phyloP scores from a whole-genome alignment of 2,797 vertebrate species.

The Bucorvus abyssinicus region DNA sequence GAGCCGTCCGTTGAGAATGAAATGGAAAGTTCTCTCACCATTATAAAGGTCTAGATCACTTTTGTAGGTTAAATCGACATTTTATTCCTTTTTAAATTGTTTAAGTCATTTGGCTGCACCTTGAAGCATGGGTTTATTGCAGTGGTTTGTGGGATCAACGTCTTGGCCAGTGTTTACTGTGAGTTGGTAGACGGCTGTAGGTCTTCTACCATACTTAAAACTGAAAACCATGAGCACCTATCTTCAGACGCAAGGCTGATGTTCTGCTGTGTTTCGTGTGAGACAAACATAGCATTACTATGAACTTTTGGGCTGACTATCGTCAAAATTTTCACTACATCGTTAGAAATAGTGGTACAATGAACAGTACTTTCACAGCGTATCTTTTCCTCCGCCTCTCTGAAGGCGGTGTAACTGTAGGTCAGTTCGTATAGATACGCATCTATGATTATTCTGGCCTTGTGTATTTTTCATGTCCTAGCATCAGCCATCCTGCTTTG shows the following conservation, averaged over 20 bases:
- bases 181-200: neutral
- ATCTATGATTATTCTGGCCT: neutral
- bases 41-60: slow-evolving; percentile 41
- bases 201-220: neutral
- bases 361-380: neutral
- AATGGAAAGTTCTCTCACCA: neutral
- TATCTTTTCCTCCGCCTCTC: slow-evolving; percentile 21
- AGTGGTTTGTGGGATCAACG: neutral
- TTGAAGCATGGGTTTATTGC: neutral
- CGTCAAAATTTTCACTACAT: slow-evolving; percentile 52
- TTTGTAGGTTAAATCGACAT: neutral
- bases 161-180: neutral
- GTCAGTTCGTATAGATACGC: neutral
- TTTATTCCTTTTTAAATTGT: neutral
- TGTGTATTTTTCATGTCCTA: neutral
- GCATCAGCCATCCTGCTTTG: neutral
- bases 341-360: slow-evolving; percentile 18
- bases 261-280: neutral
- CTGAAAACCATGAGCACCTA: neutral
- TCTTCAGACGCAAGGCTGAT: neutral
- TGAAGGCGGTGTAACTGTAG: neutral
- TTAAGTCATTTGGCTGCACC: neutral
- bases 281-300: neutral
- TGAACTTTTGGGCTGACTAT: neutral
- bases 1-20: slow-evolving; percentile 26